These are phyloP conservation scores for Acrobasis repandana DNA, from an alignment of 2,888 invertebrate species.

Conservation along the genomic window DNA sequence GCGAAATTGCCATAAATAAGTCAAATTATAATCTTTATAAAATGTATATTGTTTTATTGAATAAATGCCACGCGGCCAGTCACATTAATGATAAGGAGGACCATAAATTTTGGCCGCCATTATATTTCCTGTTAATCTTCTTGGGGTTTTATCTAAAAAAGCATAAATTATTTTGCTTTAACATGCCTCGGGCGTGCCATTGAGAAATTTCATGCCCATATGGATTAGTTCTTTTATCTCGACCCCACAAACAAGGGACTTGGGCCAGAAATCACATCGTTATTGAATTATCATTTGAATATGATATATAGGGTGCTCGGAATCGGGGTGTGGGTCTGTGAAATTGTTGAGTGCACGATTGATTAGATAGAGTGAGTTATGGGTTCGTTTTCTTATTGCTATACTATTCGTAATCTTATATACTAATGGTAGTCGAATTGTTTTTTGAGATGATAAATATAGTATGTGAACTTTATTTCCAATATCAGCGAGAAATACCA, in stretches of 20 bases:
- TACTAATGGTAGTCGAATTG: not conserved
- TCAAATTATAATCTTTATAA: slow-evolving; percentile 54
- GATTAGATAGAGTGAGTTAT: slow-evolving; percentile 69
- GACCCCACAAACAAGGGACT: slow-evolving; percentile 41
- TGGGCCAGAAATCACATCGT: slow-evolving; percentile 69
- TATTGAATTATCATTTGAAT: slow-evolving; percentile 82
- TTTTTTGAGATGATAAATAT: not conserved
- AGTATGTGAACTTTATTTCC: not conserved
- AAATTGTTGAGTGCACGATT: slow-evolving; percentile 66
- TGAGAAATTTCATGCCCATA: slow-evolving; percentile 69
- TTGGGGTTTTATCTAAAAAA: slow-evolving; percentile 54
- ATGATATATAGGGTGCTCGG: slow-evolving; percentile 70
- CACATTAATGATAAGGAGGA: slow-evolving; percentile 62
- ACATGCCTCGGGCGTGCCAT: slow-evolving; percentile 61
- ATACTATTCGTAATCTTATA: not conserved
- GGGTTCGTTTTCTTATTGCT: slow-evolving; percentile 30
- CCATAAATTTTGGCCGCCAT: slow-evolving; percentile 71
- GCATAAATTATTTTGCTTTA: slow-evolving; percentile 69
- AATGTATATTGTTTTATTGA: slow-evolving; percentile 59
- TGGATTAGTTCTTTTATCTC: slow-evolving; percentile 68
- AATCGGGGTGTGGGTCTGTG: slow-evolving; percentile 65
- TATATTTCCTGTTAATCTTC: slow-evolving; percentile 69
- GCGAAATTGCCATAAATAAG: slow-evolving; percentile 38
- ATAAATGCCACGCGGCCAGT: slow-evolving; percentile 64
- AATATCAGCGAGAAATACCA: too few species aligned